phyloP scores from a whole-genome alignment of 2,888 invertebrate species.

The Mellilla xanthometata region DNA sequence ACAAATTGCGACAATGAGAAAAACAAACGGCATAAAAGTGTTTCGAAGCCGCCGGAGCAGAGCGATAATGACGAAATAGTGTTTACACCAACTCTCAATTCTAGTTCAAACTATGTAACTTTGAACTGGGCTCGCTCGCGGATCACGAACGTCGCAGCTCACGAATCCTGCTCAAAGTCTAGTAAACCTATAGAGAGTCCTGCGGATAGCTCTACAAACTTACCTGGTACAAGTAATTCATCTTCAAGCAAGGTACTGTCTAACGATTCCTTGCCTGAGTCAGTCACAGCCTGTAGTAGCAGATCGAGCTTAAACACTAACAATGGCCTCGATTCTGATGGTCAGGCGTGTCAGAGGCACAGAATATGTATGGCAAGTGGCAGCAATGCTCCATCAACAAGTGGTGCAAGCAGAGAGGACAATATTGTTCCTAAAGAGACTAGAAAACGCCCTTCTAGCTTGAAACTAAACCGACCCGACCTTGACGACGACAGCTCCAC shows the following conservation, averaged over 20 bases:
- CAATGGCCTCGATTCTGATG: conserved; percentile 49
- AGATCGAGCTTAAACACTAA: conserved; percentile 46
- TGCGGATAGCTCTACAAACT: conserved; percentile 40
- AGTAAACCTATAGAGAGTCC: conserved; percentile 40
- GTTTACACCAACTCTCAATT: conserved; percentile 60
- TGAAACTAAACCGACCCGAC: conserved; percentile 73
- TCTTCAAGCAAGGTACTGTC: conserved; percentile 40
- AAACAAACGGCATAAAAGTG: conserved; percentile 44
- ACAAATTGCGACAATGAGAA: conserved; percentile 53
- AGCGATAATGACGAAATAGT: conserved; percentile 55
- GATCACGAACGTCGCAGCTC: conserved; percentile 38
- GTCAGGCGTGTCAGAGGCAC: conserved; percentile 52
- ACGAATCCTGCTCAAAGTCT: conserved; percentile 43
- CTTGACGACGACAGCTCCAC: conserved; percentile 75
- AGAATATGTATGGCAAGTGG: conserved; percentile 51
- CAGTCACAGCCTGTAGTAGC: conserved; percentile 46
- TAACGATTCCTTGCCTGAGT: conserved; percentile 35
- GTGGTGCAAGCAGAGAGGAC: conserved; percentile 51
- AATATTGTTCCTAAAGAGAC: conserved; percentile 50
- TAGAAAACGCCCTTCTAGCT: conserved; percentile 75
- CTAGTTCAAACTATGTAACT: conserved; percentile 48
- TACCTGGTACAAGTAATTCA: conserved; percentile 35
- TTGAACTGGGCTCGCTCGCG: conserved; percentile 52
- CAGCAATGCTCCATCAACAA: conserved; percentile 60
- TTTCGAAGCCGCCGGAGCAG: conserved; percentile 43